These are phyloP conservation scores for Valencia hispanica DNA, from an alignment of 2,797 vertebrate genomes.

Conservation along the genomic window DNA sequence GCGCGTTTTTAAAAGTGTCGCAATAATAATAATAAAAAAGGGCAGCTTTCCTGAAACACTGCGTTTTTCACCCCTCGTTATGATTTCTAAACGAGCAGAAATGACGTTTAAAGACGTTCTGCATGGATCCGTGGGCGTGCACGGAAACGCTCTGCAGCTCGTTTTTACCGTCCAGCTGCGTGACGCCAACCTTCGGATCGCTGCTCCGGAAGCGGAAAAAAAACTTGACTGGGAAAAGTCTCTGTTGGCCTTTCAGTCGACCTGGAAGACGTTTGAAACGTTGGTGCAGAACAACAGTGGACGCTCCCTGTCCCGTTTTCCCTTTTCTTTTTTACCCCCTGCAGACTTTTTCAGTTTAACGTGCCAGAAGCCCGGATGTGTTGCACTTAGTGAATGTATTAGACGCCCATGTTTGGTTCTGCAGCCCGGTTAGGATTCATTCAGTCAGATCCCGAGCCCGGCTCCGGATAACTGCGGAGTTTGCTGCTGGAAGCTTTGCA, in stretches of 20 bases:
- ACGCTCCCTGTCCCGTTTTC: constrained; percentile 1
- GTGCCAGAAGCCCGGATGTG: constrained; percentile 19
- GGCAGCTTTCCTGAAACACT: constrained; percentile 73
- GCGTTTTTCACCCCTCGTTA: constrained; percentile 41
- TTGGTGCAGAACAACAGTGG: constrained; percentile 62
- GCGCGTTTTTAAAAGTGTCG: constrained; percentile 59
- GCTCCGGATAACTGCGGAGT: neutral
- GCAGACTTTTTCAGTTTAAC: neutral
- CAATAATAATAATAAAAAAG: constrained; percentile 78
- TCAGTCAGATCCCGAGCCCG: neutral
- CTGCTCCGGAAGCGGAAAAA: no score
- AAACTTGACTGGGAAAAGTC: no score
- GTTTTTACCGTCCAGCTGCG: no score
- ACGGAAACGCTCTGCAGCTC: no score
- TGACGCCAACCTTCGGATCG: no score
- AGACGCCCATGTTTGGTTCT: constrained; percentile 49
- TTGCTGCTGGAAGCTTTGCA: neutral
- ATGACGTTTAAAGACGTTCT: neutral
- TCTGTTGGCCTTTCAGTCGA: no score
- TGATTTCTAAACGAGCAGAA: constrained; percentile 10
- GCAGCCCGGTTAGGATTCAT: no score
- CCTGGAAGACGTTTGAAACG: neutral
- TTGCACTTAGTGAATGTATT: constrained; percentile 63
- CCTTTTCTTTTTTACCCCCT: no score
- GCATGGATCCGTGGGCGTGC: neutral